phyloP scores from a whole-genome alignment of 2,797 vertebrate species.

The Crocidura indochinensis region DNA sequence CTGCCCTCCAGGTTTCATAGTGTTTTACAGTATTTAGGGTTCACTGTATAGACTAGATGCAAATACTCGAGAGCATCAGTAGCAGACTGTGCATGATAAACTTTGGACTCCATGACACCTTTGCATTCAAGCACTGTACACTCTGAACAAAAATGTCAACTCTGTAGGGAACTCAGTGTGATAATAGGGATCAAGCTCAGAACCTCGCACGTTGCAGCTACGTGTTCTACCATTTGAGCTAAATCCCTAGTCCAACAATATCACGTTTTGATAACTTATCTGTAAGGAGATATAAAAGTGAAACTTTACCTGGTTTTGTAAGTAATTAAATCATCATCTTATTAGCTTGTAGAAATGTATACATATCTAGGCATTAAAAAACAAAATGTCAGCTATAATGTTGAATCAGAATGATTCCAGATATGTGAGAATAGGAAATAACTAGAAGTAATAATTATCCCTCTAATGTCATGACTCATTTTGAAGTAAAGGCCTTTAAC shows the following conservation, averaged over 20 bases:
- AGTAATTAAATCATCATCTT: neutral
- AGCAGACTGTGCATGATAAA: neutral
- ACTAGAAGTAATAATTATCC: neutral
- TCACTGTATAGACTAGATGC: too few relatives aligned
- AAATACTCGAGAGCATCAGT: neutral
- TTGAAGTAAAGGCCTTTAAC: slow-evolving; percentile 63
- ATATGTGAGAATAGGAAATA: neutral
- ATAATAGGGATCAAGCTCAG: too few relatives aligned
- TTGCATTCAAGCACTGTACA: neutral
- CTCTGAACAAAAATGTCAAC: neutral
- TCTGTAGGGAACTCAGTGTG: too few relatives aligned
- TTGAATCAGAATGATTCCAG: neutral
- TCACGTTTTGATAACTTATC: neutral
- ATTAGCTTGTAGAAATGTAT: neutral
- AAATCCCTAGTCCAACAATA: too few relatives aligned
- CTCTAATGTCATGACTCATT: slow-evolving; percentile 63
- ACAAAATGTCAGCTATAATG: neutral
- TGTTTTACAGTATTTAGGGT: neutral
- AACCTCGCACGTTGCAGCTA: too few relatives aligned
- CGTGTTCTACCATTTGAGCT: neutral
- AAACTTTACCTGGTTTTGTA: slow-evolving; percentile 31
- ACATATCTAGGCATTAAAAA: neutral
- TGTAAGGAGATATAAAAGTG: slow-evolving; percentile 24
- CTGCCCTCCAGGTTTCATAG: neutral
- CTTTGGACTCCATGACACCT: neutral